These are phyloP conservation scores for Conistra vaccinii DNA, from an alignment of 2,888 invertebrate species.

Conservation along the genomic window DNA sequence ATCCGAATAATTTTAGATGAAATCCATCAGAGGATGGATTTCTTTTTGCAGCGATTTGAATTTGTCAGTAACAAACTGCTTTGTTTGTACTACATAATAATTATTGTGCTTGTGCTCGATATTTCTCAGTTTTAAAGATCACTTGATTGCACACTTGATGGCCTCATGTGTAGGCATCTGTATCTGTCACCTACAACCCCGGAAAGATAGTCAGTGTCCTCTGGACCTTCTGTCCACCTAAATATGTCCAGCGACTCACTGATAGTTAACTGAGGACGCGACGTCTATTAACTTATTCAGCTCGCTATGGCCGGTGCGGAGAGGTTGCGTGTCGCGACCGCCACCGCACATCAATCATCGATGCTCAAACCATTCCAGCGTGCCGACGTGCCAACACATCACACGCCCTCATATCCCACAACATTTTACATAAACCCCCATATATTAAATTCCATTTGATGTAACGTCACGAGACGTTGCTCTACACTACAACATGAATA, in stretches of 20 bases:
- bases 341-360: constrained; percentile 64
- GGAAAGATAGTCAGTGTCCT: too few species aligned
- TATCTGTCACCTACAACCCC: too few species aligned
- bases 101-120: not conserved
- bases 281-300: constrained; percentile 17
- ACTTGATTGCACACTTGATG: too few species aligned
- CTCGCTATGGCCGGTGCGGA: constrained; percentile 20
- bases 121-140: not conserved
- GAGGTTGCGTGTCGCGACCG: constrained; percentile 53
- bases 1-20: not conserved
- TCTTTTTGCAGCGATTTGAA: not conserved
- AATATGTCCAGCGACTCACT: too few species aligned
- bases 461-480: constrained; percentile 71
- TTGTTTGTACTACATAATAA: too few species aligned
- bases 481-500: constrained; percentile 76
- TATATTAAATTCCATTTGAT: constrained; percentile 82
- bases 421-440: constrained; percentile 76
- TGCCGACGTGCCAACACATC: constrained; percentile 54
- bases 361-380: constrained; percentile 51
- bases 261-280: not conserved
- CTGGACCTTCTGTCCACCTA: too few species aligned
- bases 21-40: constrained; percentile 1
- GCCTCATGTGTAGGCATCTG: too few species aligned
- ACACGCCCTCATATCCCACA: constrained; percentile 55
- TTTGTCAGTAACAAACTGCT: too few species aligned